These are phyloP conservation scores for Oxyruncus cristatus DNA, from an alignment of 2,113 vertebrate genomes.

Conservation along the genomic window DNA sequence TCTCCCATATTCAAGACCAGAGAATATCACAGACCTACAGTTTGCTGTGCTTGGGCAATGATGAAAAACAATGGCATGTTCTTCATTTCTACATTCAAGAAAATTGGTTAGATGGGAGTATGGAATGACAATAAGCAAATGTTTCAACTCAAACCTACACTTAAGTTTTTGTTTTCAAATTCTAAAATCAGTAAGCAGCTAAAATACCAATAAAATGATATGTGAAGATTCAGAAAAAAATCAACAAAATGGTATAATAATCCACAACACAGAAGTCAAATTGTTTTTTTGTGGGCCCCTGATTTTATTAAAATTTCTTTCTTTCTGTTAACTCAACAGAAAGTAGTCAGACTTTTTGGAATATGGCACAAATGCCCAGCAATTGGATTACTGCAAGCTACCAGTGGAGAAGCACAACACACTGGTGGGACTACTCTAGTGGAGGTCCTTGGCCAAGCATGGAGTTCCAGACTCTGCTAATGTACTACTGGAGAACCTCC, in stretches of 20 bases:
- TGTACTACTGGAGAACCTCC: background rate
- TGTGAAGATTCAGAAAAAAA: background rate
- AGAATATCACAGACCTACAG: background rate
- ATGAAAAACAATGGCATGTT: background rate
- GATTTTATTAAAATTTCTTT: background rate
- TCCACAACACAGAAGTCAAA: background rate
- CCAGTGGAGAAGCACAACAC: background rate
- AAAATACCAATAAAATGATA: background rate
- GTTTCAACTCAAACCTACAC: background rate
- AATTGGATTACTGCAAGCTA: background rate
- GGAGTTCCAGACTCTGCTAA: too few species aligned
- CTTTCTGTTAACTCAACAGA: background rate
- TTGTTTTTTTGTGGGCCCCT: background rate
- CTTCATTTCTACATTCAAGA: background rate
- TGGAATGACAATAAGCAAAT: background rate
- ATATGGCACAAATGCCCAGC: background rate
- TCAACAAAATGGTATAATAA: background rate
- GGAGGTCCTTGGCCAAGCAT: background rate
- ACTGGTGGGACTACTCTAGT: background rate
- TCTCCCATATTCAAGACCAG: background rate
- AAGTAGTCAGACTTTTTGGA: background rate
- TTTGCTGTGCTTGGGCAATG: background rate
- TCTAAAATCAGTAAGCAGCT: background rate
- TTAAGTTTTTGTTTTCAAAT: background rate
- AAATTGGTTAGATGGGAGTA: background rate